These are phyloP conservation scores for Clarias platycephalus DNA, from an alignment of 2,797 vertebrate genomes.

Conservation along the genomic window DNA sequence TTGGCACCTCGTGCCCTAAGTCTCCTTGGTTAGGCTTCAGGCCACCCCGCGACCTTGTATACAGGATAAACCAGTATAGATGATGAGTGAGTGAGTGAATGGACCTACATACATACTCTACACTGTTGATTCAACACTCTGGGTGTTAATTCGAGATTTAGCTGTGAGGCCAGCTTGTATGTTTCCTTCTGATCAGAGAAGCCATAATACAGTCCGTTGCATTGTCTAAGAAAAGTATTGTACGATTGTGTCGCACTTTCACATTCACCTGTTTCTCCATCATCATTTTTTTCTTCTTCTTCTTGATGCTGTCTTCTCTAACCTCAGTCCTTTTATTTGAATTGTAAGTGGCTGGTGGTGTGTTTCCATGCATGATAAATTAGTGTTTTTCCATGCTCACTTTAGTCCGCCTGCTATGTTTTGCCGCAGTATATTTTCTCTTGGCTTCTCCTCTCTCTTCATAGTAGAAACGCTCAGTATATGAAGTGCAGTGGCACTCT, in stretches of 20 bases:
- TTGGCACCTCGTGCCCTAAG: too few species aligned
- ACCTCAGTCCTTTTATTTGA: slow-evolving; percentile 60
- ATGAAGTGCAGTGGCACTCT: slow-evolving; percentile 72
- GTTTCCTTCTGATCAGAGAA: not conserved
- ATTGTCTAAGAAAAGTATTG: not conserved
- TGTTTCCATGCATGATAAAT: slow-evolving; percentile 70
- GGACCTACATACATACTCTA: not conserved
- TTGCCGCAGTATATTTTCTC: slow-evolving; percentile 52
- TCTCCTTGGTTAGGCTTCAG: too few species aligned
- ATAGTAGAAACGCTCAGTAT: slow-evolving; percentile 73
- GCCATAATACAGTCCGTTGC: not conserved
- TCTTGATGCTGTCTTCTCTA: slow-evolving; percentile 48
- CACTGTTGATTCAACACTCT: too few species aligned
- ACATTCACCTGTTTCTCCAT: slow-evolving; percentile 47
- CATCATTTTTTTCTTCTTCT: slow-evolving; percentile 20
- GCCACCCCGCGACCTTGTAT: too few species aligned
- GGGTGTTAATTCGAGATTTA: too few species aligned
- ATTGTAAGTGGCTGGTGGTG: slow-evolving; percentile 59
- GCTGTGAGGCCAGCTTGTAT: not conserved
- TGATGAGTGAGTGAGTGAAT: not conserved
- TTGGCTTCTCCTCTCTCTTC: slow-evolving; percentile 57
- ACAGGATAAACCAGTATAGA: too few species aligned
- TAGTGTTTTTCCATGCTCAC: slow-evolving; percentile 71
- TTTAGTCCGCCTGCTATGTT: slow-evolving; percentile 55
- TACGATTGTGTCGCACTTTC: not conserved